Percentiles rank a stretch among this genome's conserved stretches.
phyloP scores from a whole-genome alignment of 2,888 invertebrate species.

The Petrolisthes cinctipes region DNA sequence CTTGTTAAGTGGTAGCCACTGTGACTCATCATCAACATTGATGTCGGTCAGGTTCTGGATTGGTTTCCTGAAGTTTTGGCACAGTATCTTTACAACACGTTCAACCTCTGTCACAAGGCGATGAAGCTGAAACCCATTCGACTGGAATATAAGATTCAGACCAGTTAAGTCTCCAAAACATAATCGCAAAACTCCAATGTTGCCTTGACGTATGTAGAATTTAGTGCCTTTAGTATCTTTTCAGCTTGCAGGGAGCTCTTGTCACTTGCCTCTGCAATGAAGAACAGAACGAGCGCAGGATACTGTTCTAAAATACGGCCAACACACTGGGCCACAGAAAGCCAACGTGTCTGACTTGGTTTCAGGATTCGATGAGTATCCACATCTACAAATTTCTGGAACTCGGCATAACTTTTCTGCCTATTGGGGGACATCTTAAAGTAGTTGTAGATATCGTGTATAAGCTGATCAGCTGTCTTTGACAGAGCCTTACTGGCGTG shows the following conservation, averaged over 20 bases:
- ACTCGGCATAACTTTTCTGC: conserved; percentile 29
- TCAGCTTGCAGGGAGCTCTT: conserved; percentile 27
- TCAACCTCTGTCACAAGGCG: conserved; percentile 32
- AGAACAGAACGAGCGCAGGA: conserved; percentile 31
- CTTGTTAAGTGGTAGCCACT: conserved; percentile 21
- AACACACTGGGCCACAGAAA: conserved; percentile 25
- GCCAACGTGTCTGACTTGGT: conserved; percentile 29
- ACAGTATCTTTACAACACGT: conserved; percentile 32
- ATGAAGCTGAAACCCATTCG: conserved; percentile 38
- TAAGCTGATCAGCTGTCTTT: conserved; percentile 35
- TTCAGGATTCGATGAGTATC: conserved; percentile 36
- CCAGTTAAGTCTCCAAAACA: conserved; percentile 27
- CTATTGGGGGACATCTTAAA: conserved; percentile 33
- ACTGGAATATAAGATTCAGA: conserved; percentile 36
- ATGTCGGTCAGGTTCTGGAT: conserved; percentile 20
- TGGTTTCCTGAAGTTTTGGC: conserved; percentile 29
- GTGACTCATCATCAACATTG: conserved; percentile 29
- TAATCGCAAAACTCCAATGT: conserved; percentile 38
- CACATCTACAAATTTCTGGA: conserved; percentile 33
- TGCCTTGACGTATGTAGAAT: conserved; percentile 30
- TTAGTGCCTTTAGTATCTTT: conserved; percentile 19
- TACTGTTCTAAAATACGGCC: conserved; percentile 30
- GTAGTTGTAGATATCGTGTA: conserved; percentile 36
- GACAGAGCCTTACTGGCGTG: conserved; percentile 41
- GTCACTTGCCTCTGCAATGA: conserved; percentile 32